Evolutionary conservation across 2,113 vertebrate species (phyloP).

Genomic region (Callionymus lyra): DNA sequence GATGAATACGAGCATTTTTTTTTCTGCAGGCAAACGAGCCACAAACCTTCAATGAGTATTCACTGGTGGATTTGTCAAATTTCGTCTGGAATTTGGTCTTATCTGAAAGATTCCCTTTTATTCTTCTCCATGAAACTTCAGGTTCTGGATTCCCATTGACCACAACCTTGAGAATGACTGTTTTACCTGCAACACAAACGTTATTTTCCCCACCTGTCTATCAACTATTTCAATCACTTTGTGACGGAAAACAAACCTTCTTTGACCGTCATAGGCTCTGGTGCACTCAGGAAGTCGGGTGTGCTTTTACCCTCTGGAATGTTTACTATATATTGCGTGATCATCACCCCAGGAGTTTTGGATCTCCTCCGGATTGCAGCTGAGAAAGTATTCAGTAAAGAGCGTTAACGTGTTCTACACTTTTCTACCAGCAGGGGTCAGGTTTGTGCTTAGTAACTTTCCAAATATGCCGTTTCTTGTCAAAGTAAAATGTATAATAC

Average conservation of each 20-base stretch:
- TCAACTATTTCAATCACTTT: neutral
- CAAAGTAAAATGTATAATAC: too few relatives aligned
- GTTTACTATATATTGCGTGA: conserved; percentile 63
- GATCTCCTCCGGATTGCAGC: conserved; percentile 64
- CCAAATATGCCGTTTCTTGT: too few relatives aligned
- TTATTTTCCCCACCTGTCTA: neutral
- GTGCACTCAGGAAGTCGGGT: conserved; percentile 74
- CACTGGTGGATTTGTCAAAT: conserved; percentile 51
- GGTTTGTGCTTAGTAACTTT: conserved; percentile 10
- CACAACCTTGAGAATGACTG: conserved; percentile 68
- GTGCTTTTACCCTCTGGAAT: conserved; percentile 72
- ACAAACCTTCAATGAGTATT: conserved; percentile 72
- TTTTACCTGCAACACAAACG: conserved; percentile 60
- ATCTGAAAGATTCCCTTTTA: conserved; percentile 49
- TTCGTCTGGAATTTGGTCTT: conserved; percentile 65
- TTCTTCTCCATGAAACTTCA: conserved; percentile 69
- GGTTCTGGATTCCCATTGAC: conserved; percentile 74
- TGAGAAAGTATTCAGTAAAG: conserved; percentile 17
- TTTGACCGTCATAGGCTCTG: conserved; percentile 59
- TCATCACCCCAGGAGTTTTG: conserved; percentile 65
- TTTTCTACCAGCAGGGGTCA: conserved; percentile 43
- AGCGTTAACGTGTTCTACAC: neutral
- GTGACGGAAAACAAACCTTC: conserved; percentile 62
- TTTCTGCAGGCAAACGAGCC: neutral
- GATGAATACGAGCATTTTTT: neutral